Base-by-base conservation (phyloP, 2,888 invertebrate species). In the Thera britannica region DNA sequence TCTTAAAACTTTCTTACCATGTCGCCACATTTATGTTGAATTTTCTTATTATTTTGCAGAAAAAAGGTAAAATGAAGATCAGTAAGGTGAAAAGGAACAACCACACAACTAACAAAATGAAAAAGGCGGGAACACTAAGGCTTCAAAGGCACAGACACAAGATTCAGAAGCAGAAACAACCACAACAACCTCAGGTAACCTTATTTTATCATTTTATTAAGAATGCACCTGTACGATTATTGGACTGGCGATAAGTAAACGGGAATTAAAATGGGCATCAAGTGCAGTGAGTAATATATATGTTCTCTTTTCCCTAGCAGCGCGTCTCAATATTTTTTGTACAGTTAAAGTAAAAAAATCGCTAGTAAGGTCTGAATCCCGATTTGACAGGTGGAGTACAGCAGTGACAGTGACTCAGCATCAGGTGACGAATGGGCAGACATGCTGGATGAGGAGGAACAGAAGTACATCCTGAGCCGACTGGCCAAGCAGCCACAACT, bases 391-490 rank as follows among this genome's bases (percentile, higher is more conserved):
- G 68, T 82, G 23, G 88, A 91, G 64, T 92, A 93, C 67, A 91
- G 91, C 72, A 90, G 90, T 72, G 94, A 92, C 7, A 92, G 90
- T 71, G 93, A 94, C 38, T 87, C 90, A 0, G 87, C 84, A 2
- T 92, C 94, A 0, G 94, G 92, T 0, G 94, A 95, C 48, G 95
- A 94, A 75, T 94, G 94, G 85, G 89, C 94, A 34, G 94, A 95
- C 75, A 95, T 95, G 95, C 79, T 95, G 75, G 95, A 95, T 57
- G 89, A 92, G 1, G 95, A 95, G 1, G 95, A 95, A 72, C 87
- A 95, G 74, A 82, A 90, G 71, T 95, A 95, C 74, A 89, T 95
- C 52, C 84, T 92, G 83, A 87, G 75, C 7, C 83, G 92, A 49
- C 83, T 93, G 6, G 84, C 89, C 0, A 92, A 90, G 72, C 92